These are phyloP conservation scores for Acleris sparsana DNA, from an alignment of 2,888 invertebrate genomes.

Conservation along the genomic window DNA sequence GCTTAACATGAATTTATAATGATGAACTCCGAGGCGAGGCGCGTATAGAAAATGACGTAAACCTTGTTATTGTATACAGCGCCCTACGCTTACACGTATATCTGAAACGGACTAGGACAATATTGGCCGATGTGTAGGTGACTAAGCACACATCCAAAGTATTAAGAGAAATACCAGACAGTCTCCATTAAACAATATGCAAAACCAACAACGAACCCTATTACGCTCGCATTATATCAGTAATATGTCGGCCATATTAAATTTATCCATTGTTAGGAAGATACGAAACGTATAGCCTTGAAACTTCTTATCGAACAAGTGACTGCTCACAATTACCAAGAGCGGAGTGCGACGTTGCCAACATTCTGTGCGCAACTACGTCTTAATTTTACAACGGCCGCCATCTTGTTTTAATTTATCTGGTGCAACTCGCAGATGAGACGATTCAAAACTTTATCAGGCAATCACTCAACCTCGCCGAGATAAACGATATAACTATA, in stretches of 20 bases:
- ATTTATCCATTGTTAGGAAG: slow-evolving; percentile 71
- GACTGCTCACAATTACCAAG: slow-evolving; percentile 61
- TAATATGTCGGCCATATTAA: slow-evolving; percentile 49
- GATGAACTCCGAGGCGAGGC: slow-evolving; percentile 40
- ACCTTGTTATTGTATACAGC: slow-evolving; percentile 39
- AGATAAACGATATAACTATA: slow-evolving; percentile 18
- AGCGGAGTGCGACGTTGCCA: slow-evolving; percentile 75
- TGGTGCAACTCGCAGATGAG: slow-evolving; percentile 58
- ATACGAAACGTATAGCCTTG: slow-evolving; percentile 76
- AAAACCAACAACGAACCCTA: slow-evolving; percentile 25
- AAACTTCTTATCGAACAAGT: slow-evolving; percentile 79
- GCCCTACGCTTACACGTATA: slow-evolving; percentile 8
- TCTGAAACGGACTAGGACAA: slow-evolving; percentile 37
- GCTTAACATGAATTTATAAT: slow-evolving; percentile 41
- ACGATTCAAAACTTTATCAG: slow-evolving; percentile 37
- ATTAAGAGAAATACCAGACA: neutral
- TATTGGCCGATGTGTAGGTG: slow-evolving; percentile 41
- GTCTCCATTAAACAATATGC: slow-evolving; percentile 7
- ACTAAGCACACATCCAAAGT: slow-evolving; percentile 40
- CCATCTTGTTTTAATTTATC: slow-evolving; percentile 76
- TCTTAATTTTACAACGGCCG: slow-evolving; percentile 71
- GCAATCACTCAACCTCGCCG: slow-evolving; percentile 13
- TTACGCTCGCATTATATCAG: slow-evolving; percentile 43
- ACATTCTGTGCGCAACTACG: slow-evolving; percentile 71
- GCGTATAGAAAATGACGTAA: slow-evolving; percentile 39